These are phyloP conservation scores for Garrulus glandarius DNA, from an alignment of 2,797 vertebrate genomes.

Conservation along the genomic window DNA sequence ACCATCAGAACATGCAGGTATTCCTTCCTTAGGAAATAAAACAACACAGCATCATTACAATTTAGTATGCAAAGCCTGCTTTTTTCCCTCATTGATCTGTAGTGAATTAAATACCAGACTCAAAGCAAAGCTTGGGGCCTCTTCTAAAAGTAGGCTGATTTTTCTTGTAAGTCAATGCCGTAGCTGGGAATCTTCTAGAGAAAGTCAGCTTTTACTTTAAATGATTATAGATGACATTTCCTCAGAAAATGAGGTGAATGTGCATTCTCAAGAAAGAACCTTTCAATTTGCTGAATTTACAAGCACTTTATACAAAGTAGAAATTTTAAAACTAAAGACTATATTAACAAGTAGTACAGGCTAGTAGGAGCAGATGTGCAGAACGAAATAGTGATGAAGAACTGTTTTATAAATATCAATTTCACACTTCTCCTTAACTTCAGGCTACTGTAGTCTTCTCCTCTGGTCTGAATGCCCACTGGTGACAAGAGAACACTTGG, in stretches of 20 bases:
- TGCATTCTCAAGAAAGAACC: neutral
- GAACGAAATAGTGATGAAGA: neutral
- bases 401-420: neutral
- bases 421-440: neutral
- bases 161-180: neutral
- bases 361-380: neutral
- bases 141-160: neutral
- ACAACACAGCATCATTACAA: neutral
- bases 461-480: neutral
- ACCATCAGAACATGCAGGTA: neutral
- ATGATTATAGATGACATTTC: neutral
- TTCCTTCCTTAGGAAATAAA: neutral
- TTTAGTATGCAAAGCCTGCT: neutral
- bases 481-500: neutral
- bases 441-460: neutral
- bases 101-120: neutral
- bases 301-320: neutral
- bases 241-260: neutral
- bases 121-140: neutral
- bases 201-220: neutral
- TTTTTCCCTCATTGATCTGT: neutral
- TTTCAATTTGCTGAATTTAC: neutral
- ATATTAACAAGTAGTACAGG: neutral
- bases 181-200: neutral
- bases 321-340: neutral